Conservation (phyloP, 1,140 invertebrate genomes). For the Mya arenaria region DNA sequence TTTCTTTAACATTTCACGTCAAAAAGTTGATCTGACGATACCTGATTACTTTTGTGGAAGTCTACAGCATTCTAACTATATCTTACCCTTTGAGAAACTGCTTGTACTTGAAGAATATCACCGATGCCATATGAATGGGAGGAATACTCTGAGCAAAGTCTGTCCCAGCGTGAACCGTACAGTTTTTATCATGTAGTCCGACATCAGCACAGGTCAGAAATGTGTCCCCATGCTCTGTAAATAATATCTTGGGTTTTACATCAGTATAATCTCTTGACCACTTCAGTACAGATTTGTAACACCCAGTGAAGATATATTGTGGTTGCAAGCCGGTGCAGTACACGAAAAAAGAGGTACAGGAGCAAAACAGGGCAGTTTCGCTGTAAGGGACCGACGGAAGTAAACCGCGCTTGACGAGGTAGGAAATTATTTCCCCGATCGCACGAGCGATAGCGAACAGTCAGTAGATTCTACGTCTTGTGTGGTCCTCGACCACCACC, state of each 20-base stretch:
- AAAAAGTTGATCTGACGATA: too few species aligned
- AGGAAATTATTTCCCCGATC: conserved; percentile 69
- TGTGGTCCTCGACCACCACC: conserved; percentile 63
- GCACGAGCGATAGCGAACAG: conserved; percentile 73
- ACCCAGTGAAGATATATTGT: conserved; percentile 65
- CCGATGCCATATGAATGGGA: conserved; percentile 72
- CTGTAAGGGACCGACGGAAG: conserved; percentile 65
- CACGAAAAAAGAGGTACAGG: conserved; percentile 66
- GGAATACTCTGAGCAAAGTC: conserved; percentile 69
- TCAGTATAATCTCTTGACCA: conserved; percentile 75
- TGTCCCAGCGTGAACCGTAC: conserved; percentile 65
- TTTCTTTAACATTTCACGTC: too few species aligned
- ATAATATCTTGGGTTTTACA: conserved; percentile 58
- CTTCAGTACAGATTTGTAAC: conserved; percentile 73
- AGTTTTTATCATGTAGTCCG: conserved; percentile 68
- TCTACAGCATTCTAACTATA: too few species aligned
- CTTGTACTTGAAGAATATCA: conserved; percentile 70
- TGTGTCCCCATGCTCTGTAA: conserved; percentile 58
- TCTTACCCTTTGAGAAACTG: conserved; percentile 64
- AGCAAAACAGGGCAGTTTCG: conserved; percentile 68
- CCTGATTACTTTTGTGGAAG: too few species aligned
- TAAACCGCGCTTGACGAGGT: conserved; percentile 64
- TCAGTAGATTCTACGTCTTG: conserved; percentile 63
- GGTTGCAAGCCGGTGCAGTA: conserved; percentile 69
- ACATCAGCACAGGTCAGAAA: conserved; percentile 71